Evolutionary conservation across 2,888 invertebrate species (phyloP).

Genomic region (Epirrhoe alternata): DNA sequence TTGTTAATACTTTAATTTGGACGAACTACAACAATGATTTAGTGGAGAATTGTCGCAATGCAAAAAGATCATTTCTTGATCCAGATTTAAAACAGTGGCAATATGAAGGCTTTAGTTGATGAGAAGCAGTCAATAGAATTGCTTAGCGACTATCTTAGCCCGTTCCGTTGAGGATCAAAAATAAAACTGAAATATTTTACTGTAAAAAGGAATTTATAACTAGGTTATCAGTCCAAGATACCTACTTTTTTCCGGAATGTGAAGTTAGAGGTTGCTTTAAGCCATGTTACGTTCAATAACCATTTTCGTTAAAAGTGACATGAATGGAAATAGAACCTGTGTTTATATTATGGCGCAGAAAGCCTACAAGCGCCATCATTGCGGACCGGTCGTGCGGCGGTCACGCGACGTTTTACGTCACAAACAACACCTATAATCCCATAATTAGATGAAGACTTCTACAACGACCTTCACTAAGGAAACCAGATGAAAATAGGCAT

Average conservation of each 20-base stretch:
- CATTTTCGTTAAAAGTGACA: neutral
- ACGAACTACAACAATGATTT: no score
- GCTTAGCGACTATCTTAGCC: neutral
- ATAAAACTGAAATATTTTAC: neutral
- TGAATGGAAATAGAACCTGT: neutral
- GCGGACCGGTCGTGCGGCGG: conserved; percentile 38
- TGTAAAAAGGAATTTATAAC: neutral
- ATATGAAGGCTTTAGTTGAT: no score
- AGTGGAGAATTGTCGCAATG: no score
- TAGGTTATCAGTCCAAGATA: no score
- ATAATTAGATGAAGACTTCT: conserved; percentile 66
- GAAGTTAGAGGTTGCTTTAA: no score
- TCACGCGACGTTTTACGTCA: conserved; percentile 53
- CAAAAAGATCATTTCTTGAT: no score
- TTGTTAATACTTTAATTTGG: neutral
- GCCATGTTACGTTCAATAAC: no score
- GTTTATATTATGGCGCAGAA: conserved; percentile 5
- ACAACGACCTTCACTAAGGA: conserved; percentile 24
- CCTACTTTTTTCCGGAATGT: no score
- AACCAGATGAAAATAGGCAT: conserved; percentile 18
- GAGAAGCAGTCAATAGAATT: neutral
- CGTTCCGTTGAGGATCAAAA: neutral
- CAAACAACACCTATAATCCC: conserved; percentile 57
- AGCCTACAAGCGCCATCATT: conserved; percentile 28
- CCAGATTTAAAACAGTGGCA: no score